Conservation (phyloP, 2,113 vertebrate species). For the Antennarius striatus region DNA sequence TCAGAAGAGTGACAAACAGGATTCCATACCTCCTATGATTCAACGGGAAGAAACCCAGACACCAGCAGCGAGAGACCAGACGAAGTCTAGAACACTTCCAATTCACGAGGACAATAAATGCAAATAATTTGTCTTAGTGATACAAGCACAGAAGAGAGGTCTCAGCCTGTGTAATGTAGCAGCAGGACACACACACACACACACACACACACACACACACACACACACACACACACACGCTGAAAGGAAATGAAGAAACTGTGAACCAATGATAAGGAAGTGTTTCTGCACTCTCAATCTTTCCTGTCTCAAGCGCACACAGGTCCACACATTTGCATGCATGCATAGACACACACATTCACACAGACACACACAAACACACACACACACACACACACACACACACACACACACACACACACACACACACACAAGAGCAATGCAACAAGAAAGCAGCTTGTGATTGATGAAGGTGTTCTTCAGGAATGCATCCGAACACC, state of each 20-base stretch:
- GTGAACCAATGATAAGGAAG: constrained; percentile 64
- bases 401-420: too few relatives aligned
- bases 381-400: neutral
- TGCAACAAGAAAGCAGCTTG: constrained; percentile 14
- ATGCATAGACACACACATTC: constrained; percentile 5
- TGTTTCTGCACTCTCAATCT: constrained; percentile 58
- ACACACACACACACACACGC: neutral
- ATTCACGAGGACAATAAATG: constrained; percentile 4
- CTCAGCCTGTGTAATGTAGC: neutral
- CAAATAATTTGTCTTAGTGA: neutral
- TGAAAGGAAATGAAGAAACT: constrained; percentile 51
- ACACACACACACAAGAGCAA: neutral
- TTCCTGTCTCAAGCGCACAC: constrained; percentile 26
- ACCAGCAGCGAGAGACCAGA: too few relatives aligned
- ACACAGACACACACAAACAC: neutral
- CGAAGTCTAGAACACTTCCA: neutral
- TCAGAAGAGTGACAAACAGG: too few relatives aligned
- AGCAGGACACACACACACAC: constrained; percentile 4
- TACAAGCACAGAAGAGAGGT: neutral
- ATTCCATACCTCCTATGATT: too few relatives aligned
- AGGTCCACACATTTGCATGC: neutral
- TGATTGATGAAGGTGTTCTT: constrained; percentile 78
- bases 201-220: constrained; percentile 4
- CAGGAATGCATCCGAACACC: constrained; percentile 69
- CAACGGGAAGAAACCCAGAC: too few relatives aligned